These are phyloP conservation scores for Drosophila obscura DNA, from an alignment of 1,140 invertebrate species.

Conservation along the genomic window DNA sequence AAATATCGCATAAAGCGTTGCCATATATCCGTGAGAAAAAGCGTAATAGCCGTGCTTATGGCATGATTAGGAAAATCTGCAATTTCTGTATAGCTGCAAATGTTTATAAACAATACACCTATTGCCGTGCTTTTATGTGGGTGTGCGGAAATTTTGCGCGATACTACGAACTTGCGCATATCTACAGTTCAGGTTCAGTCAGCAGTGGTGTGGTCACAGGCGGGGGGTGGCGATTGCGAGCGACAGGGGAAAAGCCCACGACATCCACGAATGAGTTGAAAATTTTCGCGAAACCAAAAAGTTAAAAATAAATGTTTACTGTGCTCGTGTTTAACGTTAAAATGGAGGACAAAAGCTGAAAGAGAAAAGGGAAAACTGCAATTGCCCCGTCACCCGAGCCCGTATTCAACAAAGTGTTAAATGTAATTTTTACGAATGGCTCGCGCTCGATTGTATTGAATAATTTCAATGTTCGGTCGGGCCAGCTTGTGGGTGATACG, in stretches of 20 bases:
- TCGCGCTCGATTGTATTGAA: conserved; percentile 69
- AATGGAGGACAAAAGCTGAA: conserved; percentile 27
- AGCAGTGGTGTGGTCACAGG: neutral
- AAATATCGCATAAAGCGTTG: conserved; percentile 15
- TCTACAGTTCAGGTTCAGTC: conserved; percentile 21
- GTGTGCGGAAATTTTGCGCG: conserved; percentile 9
- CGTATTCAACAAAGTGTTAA: conserved; percentile 23
- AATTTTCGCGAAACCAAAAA: conserved; percentile 78
- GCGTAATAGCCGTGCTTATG: conserved; percentile 36
- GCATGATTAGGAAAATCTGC: conserved; percentile 40
- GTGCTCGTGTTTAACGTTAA: conserved; percentile 41
- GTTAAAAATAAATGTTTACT: conserved; percentile 81
- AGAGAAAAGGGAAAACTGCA: conserved; percentile 43
- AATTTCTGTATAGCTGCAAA: conserved; percentile 25
- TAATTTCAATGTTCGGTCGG: conserved; percentile 58
- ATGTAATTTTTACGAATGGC: conserved; percentile 47
- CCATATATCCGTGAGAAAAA: conserved; percentile 41
- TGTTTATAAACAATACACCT: conserved; percentile 54
- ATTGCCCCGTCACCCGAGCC: conserved; percentile 30
- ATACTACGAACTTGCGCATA: conserved; percentile 11
- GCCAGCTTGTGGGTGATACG: conserved; percentile 41
- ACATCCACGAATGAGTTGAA: conserved; percentile 77
- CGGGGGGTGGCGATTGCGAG: conserved; percentile 22
- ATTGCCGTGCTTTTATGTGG: neutral
- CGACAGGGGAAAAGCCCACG: conserved; percentile 70